Base-by-base conservation (phyloP, 2,797 vertebrate species). In the Rhinichthys osculus region DNA sequence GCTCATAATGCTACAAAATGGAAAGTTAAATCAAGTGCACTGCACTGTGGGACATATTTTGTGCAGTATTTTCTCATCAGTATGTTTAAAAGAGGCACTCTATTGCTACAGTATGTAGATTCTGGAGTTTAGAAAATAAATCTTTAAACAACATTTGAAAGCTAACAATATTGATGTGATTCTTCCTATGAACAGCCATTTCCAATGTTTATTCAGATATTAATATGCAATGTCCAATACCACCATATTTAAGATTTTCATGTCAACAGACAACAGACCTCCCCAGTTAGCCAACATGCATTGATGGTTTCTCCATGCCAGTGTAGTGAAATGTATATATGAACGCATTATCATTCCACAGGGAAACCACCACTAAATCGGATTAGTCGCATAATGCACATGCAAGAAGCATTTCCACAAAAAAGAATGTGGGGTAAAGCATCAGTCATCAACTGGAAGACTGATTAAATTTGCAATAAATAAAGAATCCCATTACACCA, bases 301-400 rank as follows among this genome's bases (percentile, higher is more conserved):
- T 27, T 42, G 62, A 78, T 50, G 50, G 52, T 16, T 59, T 33
- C 69, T 50, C 17, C 64, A 71, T 40, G 42, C 62, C 21, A 52
- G 62, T 38, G 69, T 85, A 85, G 87, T 82, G 67, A 82, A 82
- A 82, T 44, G 57, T 42, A 42, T 73, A 71, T 70, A 59, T 59
- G 10, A 78, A 47, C 62, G n/a, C 11, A 47, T 74, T 57, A 11
- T 54, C 59, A 79, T 72, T 79, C 59, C 44, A 80, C 30, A 23
- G 80, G 84, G 35, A 76, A 85, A 76, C 33, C 50, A 76, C 33
- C 50, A 52, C 16, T 40, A 77, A 85, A 89, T 81, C 62, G 27
- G 83, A 70, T 87, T 54, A 76, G 59, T 42, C 14, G 27, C 69
- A 69, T 87, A 52, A 76, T 64, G 21, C 47, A 69, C 40, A 70